These are phyloP conservation scores for Mesocentrotus franciscanus DNA, from an alignment of 53 echinoderm and acorn worm species.

Conservation along the genomic window DNA sequence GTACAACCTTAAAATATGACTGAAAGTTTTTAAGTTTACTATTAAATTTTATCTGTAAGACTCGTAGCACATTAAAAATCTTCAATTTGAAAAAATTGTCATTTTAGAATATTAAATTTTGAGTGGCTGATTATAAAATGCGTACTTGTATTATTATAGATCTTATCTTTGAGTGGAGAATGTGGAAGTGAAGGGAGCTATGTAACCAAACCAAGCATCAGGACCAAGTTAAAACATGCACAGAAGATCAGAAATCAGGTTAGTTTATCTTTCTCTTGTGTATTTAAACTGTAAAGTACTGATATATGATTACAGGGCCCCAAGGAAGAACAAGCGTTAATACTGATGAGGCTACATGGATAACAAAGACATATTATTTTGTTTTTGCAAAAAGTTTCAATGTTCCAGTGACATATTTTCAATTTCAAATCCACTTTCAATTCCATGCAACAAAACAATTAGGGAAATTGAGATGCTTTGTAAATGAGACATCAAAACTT, in stretches of 20 bases:
- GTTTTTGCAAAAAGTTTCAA: neutral
- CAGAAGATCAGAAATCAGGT: conserved; percentile 76
- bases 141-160: conserved; percentile 33
- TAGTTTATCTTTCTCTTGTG: neutral
- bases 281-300: neutral
- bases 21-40: no score
- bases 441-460: neutral
- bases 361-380: neutral
- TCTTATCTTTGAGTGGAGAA: conserved; percentile 72
- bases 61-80: no score
- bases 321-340: no score
- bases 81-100: no score
- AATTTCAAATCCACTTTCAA: neutral
- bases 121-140: neutral
- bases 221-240: conserved; percentile 68
- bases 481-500: neutral
- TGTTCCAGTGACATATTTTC: neutral
- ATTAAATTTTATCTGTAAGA: no score
- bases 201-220: conserved; percentile 69
- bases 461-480: neutral
- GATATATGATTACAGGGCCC: no score
- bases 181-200: conserved; percentile 62
- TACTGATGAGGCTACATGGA: no score
- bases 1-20: no score
- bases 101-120: neutral